Conservation (phyloP, 2,113 vertebrate genomes). For the Cololabis saira region DNA sequence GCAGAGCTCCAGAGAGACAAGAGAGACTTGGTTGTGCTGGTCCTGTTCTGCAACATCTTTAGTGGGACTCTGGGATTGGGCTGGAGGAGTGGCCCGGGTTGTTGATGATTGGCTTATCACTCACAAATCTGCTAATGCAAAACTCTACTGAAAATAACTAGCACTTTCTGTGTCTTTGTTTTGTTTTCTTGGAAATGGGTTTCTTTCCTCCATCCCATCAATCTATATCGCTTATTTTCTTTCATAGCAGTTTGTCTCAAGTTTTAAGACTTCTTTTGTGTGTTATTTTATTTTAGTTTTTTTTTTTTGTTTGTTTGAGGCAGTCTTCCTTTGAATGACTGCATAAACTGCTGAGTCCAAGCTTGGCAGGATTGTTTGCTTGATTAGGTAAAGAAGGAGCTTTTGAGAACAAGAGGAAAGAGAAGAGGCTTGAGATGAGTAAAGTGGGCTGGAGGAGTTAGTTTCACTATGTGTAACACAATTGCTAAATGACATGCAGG, state of each 20-base stretch:
- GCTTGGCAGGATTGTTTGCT: constrained; percentile 36
- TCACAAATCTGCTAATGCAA: constrained; percentile 68
- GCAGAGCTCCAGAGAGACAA: constrained; percentile 49
- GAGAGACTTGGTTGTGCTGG: constrained; percentile 48
- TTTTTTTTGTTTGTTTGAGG: constrained; percentile 21
- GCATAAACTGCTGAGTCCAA: constrained; percentile 41
- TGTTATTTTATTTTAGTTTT: constrained; percentile 7
- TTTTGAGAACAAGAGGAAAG: constrained; percentile 20
- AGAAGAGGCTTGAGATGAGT: constrained; percentile 10
- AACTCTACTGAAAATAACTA: constrained; percentile 67
- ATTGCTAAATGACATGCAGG: constrained; percentile 41
- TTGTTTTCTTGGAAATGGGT: constrained; percentile 32
- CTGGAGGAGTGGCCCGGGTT: constrained; percentile 43
- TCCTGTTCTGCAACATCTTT: constrained; percentile 44
- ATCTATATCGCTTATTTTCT: constrained; percentile 65
- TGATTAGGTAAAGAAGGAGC: constrained; percentile 34
- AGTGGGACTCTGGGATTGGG: constrained; percentile 39
- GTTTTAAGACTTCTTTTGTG: constrained; percentile 44
- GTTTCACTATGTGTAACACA: constrained; percentile 23
- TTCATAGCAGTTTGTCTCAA: constrained; percentile 62
- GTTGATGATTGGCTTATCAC: constrained; percentile 62
- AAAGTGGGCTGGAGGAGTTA: background rate
- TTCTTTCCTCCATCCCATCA: constrained; percentile 31
- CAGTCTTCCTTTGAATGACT: constrained; percentile 41
- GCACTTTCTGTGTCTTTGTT: constrained; percentile 72